Percentiles rank a stretch among this genome's conserved stretches.
phyloP scores from a whole-genome alignment of 2,113 vertebrate genomes.

The Prietella phreatophila region DNA sequence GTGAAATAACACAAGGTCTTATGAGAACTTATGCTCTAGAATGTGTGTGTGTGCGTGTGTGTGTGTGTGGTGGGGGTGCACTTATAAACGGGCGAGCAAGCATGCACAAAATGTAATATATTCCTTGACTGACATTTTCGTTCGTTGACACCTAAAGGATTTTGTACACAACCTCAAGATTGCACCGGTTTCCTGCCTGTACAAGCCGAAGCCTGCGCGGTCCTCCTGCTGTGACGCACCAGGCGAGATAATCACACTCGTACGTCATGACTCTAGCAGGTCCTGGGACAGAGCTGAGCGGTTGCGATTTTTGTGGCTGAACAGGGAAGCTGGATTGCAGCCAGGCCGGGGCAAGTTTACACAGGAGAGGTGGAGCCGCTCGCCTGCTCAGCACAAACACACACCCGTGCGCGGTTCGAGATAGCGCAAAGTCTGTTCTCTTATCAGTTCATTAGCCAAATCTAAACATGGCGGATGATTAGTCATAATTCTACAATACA shows the following conservation, averaged over 20 bases:
- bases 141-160: neutral
- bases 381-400: constrained; percentile 6
- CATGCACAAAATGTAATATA: neutral
- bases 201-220: constrained; percentile 38
- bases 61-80: neutral
- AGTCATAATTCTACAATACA: neutral
- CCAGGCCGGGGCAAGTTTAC: constrained; percentile 46
- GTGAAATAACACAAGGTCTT: neutral
- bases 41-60: neutral
- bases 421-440: neutral
- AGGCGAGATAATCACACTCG: constrained; percentile 17
- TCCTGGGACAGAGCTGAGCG: constrained; percentile 20
- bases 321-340: constrained; percentile 10
- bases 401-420: neutral
- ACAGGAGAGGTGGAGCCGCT: constrained; percentile 43
- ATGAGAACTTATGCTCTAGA: neutral
- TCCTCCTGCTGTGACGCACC: constrained; percentile 35
- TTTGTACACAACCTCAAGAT: neutral
- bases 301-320: neutral
- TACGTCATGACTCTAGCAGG: constrained; percentile 43
- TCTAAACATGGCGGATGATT: neutral
- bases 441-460: neutral
- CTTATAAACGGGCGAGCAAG: neutral
- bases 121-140: neutral
- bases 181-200: constrained; percentile 15